These are phyloP conservation scores for Rousettus leschenaultii DNA, from an alignment of 2,113 vertebrate genomes.

Conservation along the genomic window DNA sequence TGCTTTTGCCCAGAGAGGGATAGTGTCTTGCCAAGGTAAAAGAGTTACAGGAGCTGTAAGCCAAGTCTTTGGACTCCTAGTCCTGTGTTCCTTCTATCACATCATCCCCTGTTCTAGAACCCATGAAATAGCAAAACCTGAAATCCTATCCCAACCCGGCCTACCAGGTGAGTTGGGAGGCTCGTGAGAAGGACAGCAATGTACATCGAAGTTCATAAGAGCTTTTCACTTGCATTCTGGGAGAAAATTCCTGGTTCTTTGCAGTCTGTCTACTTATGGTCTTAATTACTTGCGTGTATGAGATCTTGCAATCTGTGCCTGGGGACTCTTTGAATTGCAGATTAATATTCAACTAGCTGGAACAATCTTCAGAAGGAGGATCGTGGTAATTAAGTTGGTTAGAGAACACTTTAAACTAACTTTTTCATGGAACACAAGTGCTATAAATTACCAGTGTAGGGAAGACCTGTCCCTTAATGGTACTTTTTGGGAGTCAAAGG, in stretches of 20 bases:
- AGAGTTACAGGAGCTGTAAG: not conserved
- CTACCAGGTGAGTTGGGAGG: not conserved
- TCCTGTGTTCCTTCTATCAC: not conserved
- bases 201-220: not conserved
- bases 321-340: constrained; percentile 72
- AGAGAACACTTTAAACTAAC: constrained; percentile 69
- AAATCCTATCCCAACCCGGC: not conserved
- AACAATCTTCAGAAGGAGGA: constrained; percentile 68
- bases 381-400: constrained; percentile 71
- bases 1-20: not conserved
- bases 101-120: not conserved
- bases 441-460: constrained; percentile 48
- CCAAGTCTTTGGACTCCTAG: not conserved
- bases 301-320: constrained; percentile 62
- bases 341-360: constrained; percentile 76
- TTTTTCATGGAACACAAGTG: constrained; percentile 40
- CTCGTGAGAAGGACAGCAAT: not conserved
- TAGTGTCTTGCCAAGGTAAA: not conserved
- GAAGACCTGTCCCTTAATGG: not conserved
- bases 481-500: not conserved
- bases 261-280: constrained; percentile 52
- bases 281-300: constrained; percentile 63
- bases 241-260: constrained; percentile 28
- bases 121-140: not conserved
- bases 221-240: not conserved